These are phyloP conservation scores for Cryptus armator DNA, from an alignment of 2,888 invertebrate species.

Conservation along the genomic window DNA sequence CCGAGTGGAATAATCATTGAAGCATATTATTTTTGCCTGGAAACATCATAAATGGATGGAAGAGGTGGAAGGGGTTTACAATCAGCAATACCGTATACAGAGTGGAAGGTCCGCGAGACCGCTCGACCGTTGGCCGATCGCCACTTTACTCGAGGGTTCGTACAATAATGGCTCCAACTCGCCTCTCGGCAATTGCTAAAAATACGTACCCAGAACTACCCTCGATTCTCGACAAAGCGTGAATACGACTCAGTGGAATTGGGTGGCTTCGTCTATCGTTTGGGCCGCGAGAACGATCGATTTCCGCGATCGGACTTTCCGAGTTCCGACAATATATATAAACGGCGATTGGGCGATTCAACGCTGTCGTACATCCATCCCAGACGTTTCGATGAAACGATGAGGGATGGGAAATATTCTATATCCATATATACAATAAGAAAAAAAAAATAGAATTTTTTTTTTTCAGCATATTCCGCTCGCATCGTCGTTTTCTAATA, in stretches of 20 bases:
- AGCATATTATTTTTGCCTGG: conserved; percentile 42
- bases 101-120: conserved; percentile 6
- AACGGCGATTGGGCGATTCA: conserved; percentile 7
- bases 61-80: conserved; percentile 11
- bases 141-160: conserved; percentile 48
- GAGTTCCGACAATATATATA: conserved; percentile 35
- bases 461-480: conserved; percentile 28
- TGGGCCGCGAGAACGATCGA: conserved; percentile 40
- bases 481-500: conserved; percentile 47
- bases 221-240: conserved; percentile 50
- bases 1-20: conserved; percentile 4
- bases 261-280: conserved; percentile 36
- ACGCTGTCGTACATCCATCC: conserved; percentile 28
- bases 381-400: conserved; percentile 35
- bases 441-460: neutral
- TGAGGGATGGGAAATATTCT: conserved; percentile 10
- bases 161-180: conserved; percentile 36
- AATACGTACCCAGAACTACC: conserved; percentile 55
- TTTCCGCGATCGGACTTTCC: conserved; percentile 50
- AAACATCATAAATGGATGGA: conserved; percentile 33
- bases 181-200: conserved; percentile 52
- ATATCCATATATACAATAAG: neutral
- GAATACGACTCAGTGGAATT: conserved; percentile 31
- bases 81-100: conserved; percentile 36
- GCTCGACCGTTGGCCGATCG: conserved; percentile 24